A percentile compares a stretch with the other conserved stretches of the same genome.
Evolutionary conservation across 2,888 invertebrate species (phyloP).

Genomic region (Athrips mouffetella): DNA sequence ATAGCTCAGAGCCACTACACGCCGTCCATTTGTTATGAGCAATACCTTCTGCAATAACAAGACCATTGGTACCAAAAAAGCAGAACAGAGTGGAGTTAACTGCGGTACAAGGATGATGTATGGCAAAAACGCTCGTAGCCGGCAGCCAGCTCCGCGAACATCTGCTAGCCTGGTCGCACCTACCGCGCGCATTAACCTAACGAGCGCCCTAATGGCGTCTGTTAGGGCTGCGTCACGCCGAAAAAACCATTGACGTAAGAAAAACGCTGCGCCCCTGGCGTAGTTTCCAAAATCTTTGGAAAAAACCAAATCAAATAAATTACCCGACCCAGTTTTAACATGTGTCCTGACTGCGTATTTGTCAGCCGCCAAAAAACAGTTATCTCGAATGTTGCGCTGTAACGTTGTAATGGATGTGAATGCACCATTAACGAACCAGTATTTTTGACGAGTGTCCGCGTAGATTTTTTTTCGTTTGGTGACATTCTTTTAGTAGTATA

Average conservation of each 20-base stretch:
- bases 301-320: slow-evolving; percentile 68
- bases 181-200: slow-evolving; percentile 71
- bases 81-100: slow-evolving; percentile 45
- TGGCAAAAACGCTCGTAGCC: slow-evolving; percentile 54
- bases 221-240: slow-evolving; percentile 54
- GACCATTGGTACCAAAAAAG: slow-evolving; percentile 35
- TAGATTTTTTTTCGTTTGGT: not conserved
- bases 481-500: not conserved
- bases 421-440: slow-evolving; percentile 6
- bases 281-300: too few relatives aligned
- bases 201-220: slow-evolving; percentile 72
- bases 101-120: slow-evolving; percentile 59
- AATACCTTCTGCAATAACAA: slow-evolving; percentile 25
- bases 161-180: slow-evolving; percentile 70
- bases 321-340: slow-evolving; percentile 62
- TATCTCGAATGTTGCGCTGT: slow-evolving; percentile 48
- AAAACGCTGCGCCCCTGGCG: too few relatives aligned
- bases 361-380: slow-evolving; percentile 58
- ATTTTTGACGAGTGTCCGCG: not conserved
- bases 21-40: slow-evolving; percentile 16
- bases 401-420: slow-evolving; percentile 3
- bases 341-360: slow-evolving; percentile 50
- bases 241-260: too few relatives aligned
- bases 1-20: slow-evolving; percentile 11
- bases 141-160: slow-evolving; percentile 48